Base-by-base conservation (phyloP, 2,113 vertebrate species). In the Arothron firmamentum region DNA sequence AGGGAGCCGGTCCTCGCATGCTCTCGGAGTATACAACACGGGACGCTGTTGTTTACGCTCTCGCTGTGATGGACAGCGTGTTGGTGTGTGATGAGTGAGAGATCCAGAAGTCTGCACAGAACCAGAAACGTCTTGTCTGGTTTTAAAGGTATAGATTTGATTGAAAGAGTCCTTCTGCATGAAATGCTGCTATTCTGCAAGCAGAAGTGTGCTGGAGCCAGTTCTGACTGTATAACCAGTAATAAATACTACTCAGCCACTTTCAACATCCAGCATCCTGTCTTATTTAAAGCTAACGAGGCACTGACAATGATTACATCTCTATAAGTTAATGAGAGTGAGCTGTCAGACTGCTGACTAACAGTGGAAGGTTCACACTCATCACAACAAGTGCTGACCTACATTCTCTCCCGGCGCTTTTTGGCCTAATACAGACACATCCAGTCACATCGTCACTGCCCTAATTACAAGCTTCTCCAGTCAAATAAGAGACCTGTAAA, bases 251-350 rank as follows among this genome's bases (percentile, higher is more conserved):
- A 31, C 2, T 15, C 45, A 47, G 50, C 45, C 21, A 51, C 49
- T 18, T 21, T 54, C 49, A 69, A 34, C 42, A 67, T 49, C 34
- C 54, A 38, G 16, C 31, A 16, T 56, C 58, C 34, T 38, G 34
- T 38, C 34, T 38, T 10, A 12, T 42, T 59, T 10, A 56, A 60
- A 49, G 28, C 50, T 21, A 70, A 72, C 71, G 68, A 28, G 17
- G 10, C 50, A 62, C 55, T 62, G 79, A 63, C 73, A 87, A 85
- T 85, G 77, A 84, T 85, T 84, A 72, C 81, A 72, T n/a, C 45
- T 31, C 56, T 15, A 43, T 46, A 57, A 59, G 75, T 82, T 64
- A 87, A 77, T 74, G 57, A 82, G 56, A 79, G 50, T 55, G 18
- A 57, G 31, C 21, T 2, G 21, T 56, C 38, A 25, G 47, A 28